Evolutionary conservation across 2,797 vertebrate species (phyloP), one percentile per base, ranked within the genome.

Genomic region (Pipistrellus pipistrellus): DNA sequence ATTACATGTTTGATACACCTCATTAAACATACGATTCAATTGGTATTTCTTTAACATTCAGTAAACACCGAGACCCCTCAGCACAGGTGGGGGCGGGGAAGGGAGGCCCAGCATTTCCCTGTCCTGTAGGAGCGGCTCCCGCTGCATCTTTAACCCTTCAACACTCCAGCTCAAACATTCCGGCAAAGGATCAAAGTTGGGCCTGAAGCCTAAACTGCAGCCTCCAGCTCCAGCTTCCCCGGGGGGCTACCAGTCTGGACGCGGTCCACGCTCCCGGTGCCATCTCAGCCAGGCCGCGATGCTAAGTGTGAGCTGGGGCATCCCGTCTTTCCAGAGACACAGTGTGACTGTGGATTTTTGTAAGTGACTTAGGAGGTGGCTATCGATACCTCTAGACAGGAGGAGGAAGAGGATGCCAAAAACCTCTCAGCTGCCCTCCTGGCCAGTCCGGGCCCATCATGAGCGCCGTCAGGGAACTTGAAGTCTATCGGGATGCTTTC

Each of bases 21-120:
- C 96, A 97, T 89, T 98, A 98, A 98, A 98, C 97, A 95, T 89
- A 25, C 27, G 87, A 97, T 98, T 98, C 97, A 97, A 97, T 98
- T 97, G 97, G 94, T 96, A 97, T 97, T 98, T 97, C 97, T 97
- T 98, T 96, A 97, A 96, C 97, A 93, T 96, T 73, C 95, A 95
- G 97, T 97, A 98, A 96, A 97, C 95, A 96, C 51, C 17, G 94
- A 95, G 96, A 95, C 95, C 94, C 92, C 76, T 96, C 55, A 32
- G 96, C 85, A 87, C 64, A 8, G 51, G 41, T 57, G 90, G 44
- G n/a, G 53, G 44, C 8, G 4, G 17, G n/a, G 64, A 64, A 71
- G 80, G 72, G 84, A 32, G 82, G 73, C 91, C 66, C 90, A 76
- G 41, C 46, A 27, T 64, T 80, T 35, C 38, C 68, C 94, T 93